Evolutionary conservation across 2,113 vertebrate species (phyloP).

Genomic region (Chamaetylas fuelleborni): DNA sequence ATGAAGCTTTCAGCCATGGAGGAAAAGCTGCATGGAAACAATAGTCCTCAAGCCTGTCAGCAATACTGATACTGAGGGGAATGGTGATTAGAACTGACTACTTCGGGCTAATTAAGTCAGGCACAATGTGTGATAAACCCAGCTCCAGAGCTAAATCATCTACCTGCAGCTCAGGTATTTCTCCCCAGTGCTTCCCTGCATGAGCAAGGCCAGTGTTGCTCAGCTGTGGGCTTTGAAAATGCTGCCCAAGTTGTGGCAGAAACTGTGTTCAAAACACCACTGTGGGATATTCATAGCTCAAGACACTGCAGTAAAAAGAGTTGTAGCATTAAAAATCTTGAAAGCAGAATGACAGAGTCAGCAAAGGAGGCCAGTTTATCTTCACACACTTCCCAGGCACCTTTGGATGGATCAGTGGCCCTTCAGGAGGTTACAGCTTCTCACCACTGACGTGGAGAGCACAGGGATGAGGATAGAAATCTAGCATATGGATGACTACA

Average conservation of each 20-base stretch:
- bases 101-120: not conserved
- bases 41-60: not conserved
- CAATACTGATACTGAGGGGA: not conserved
- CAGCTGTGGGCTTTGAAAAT: not conserved
- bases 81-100: not conserved
- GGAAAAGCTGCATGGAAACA: not conserved
- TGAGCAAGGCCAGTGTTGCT: not conserved
- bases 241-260: not conserved
- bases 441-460: not conserved
- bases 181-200: not conserved
- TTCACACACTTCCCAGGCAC: not conserved
- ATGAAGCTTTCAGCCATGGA: not conserved
- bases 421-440: not conserved
- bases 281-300: not conserved
- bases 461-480: not conserved
- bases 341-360: not conserved
- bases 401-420: not conserved
- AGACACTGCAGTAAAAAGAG: not conserved
- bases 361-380: not conserved
- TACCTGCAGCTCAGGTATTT: fast-evolving
- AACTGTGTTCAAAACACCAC: not conserved
- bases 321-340: not conserved
- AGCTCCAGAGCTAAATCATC: not conserved
- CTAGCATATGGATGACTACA: not conserved
- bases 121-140: not conserved